A percentile compares a stretch with the other conserved stretches of the same genome.
Conservation (phyloP, 2,113 vertebrate species). For the Malurus alboscapulatus region DNA sequence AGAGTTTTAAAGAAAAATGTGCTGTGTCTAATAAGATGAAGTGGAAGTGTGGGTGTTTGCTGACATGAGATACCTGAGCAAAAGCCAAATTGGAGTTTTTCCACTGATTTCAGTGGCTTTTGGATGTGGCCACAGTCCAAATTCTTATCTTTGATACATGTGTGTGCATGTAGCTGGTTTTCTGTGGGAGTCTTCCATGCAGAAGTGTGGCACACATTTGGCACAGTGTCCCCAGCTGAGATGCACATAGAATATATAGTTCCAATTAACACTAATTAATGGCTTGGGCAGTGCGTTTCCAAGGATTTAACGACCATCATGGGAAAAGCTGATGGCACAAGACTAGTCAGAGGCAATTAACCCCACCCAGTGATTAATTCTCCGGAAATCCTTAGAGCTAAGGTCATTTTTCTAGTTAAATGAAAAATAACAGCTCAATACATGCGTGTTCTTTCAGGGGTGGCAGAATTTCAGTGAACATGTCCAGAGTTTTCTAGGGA, state of each 20-base stretch:
- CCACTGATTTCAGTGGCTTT: constrained; percentile 7
- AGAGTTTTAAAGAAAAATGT: neutral
- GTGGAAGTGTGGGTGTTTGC: constrained; percentile 5
- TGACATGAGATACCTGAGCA: neutral
- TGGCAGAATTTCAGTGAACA: neutral
- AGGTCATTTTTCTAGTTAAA: neutral
- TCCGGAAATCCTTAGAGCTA: neutral
- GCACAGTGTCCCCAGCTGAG: neutral
- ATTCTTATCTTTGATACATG: neutral
- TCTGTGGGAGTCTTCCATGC: neutral
- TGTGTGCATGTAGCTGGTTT: neutral
- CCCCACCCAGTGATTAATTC: constrained; percentile 17
- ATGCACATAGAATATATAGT: neutral
- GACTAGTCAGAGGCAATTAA: neutral
- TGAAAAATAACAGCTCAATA: neutral
- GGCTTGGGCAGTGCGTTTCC: neutral
- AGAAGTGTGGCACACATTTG: neutral
- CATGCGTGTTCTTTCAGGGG: neutral
- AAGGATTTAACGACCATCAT: neutral
- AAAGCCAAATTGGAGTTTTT: constrained; percentile 15
- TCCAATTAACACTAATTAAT: constrained; percentile 4
- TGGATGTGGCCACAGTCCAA: neutral
- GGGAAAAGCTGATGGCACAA: neutral
- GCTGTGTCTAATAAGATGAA: neutral
- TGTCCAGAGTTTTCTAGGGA: neutral